Evolutionary conservation across 1,140 invertebrate genomes (phyloP), one percentile per base, ranked within the genome.

Genomic region (Brachionus asplanchnoidis): DNA sequence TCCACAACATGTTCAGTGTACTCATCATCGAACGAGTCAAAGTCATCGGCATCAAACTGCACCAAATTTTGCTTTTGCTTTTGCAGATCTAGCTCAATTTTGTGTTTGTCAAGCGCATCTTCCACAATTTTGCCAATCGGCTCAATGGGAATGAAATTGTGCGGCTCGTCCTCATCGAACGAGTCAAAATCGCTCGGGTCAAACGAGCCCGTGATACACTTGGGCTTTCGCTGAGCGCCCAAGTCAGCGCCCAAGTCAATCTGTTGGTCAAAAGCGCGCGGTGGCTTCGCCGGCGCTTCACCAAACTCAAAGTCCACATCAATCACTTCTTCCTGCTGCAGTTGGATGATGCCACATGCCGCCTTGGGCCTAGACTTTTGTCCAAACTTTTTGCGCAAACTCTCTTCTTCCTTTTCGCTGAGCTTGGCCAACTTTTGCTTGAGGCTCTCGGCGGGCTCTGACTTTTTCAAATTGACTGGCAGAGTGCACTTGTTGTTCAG

Each of bases 41-140:
- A 82, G 28, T 82, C 79, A 32, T 82, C 60, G 36, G 79, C 32
- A 82, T 82, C 79, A 82, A 82, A 82, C 23, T 77, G 73, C 0
- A 73, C 77, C 20, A 80, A 65, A 80, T 65, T 28, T 23, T 80
- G 44, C 8, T 80, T 23, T 36, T 80, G 77, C 28, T 65, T 65
- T 56, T 56, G 28, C 20, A 80, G 20, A 20, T 80, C 77, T 23
- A 23, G 20, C 44, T 73, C 68, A 20, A 73, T 73, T 73, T 73
- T 73, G 14, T 73, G 68, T 20, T 73, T 36, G 17, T 36, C 40
- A 2, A 42, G 9, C 12, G 32, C 68, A 6, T 73, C 68, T 12
- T 40, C 68, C 6, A 73, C 32, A 6, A 73, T 73, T 42, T 73
- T 73, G 36, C 32, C 68, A 20, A 77, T 7, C 4, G 73, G 32